Conservation (phyloP, 2,797 vertebrate species). For the Chelon auratus region DNA sequence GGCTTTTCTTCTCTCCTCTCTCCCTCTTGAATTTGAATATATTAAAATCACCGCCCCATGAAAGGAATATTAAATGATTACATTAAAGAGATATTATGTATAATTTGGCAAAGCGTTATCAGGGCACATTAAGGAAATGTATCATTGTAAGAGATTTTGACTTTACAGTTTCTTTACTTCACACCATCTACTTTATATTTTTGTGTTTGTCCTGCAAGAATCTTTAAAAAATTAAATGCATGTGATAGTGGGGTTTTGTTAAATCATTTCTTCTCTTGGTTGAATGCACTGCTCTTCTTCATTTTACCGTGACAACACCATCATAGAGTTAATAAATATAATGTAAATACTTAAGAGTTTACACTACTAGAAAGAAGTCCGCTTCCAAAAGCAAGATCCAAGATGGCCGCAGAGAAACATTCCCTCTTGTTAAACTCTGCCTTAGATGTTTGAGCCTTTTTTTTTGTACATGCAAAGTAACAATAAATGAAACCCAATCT, state of each 20-base stretch:
- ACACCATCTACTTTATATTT: too few relatives aligned
- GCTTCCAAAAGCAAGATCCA: not conserved
- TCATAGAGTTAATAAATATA: too few relatives aligned
- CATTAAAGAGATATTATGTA: too few relatives aligned
- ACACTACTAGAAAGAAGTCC: not conserved
- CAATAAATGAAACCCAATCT: not conserved
- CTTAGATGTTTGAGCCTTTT: too few relatives aligned
- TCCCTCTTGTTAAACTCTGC: not conserved
- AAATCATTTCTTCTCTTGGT: not conserved
- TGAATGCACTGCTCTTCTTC: not conserved
- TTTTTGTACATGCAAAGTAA: not conserved
- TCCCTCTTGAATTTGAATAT: not conserved
- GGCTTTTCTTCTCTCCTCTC: constrained; percentile 3
- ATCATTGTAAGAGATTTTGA: too few relatives aligned
- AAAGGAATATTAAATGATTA: too few relatives aligned
- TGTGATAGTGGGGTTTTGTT: not conserved
- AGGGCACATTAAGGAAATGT: too few relatives aligned
- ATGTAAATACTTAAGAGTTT: too few relatives aligned
- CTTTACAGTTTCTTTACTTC: too few relatives aligned
- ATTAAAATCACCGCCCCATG: too few relatives aligned
- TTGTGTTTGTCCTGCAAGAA: not conserved
- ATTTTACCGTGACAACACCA: not conserved
- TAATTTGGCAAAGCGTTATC: too few relatives aligned
- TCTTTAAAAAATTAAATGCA: not conserved
- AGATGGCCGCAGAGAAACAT: not conserved